phyloP scores from a whole-genome alignment of 1,140 invertebrate species.

The Sinella curviseta region DNA sequence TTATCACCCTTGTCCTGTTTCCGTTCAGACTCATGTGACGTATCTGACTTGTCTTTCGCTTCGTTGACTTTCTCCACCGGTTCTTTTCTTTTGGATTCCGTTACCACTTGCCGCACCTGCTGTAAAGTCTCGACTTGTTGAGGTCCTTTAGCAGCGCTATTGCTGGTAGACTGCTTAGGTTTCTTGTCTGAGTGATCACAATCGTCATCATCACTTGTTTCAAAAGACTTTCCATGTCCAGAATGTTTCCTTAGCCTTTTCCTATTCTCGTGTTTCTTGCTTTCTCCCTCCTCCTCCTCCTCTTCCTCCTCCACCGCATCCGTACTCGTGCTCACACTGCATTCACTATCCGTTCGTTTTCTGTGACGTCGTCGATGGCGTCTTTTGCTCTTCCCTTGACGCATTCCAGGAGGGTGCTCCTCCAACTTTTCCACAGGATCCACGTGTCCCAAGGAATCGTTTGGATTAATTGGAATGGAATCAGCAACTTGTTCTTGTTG shows the following conservation, averaged over 20 bases:
- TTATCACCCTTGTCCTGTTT: too few relatives aligned
- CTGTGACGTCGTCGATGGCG: slow-evolving; percentile 58
- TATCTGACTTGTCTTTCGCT: too few relatives aligned
- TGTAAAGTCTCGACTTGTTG: too few relatives aligned
- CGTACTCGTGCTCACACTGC: slow-evolving; percentile 37
- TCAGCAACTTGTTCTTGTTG: slow-evolving; percentile 75
- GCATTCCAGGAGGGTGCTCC: slow-evolving; percentile 74
- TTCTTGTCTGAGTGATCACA: not conserved
- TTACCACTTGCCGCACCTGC: too few relatives aligned
- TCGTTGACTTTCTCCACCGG: too few relatives aligned
- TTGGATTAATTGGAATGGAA: slow-evolving; percentile 86
- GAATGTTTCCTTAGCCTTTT: not conserved
- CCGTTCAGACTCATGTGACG: too few relatives aligned
- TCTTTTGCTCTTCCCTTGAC: slow-evolving; percentile 65
- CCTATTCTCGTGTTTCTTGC: not conserved
- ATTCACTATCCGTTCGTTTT: slow-evolving; percentile 56
- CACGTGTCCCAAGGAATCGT: slow-evolving; percentile 84
- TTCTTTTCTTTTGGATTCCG: too few relatives aligned
- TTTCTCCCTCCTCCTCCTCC: not conserved
- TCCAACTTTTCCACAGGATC: slow-evolving; percentile 70
- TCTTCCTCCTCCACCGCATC: slow-evolving; percentile 19
- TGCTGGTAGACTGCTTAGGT: too few relatives aligned
- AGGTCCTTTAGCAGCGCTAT: too few relatives aligned
- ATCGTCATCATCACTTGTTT: not conserved
- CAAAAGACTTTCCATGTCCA: not conserved